These are phyloP conservation scores for Xiphorhynchus elegans DNA, from an alignment of 2,113 vertebrate genomes.

Conservation along the genomic window DNA sequence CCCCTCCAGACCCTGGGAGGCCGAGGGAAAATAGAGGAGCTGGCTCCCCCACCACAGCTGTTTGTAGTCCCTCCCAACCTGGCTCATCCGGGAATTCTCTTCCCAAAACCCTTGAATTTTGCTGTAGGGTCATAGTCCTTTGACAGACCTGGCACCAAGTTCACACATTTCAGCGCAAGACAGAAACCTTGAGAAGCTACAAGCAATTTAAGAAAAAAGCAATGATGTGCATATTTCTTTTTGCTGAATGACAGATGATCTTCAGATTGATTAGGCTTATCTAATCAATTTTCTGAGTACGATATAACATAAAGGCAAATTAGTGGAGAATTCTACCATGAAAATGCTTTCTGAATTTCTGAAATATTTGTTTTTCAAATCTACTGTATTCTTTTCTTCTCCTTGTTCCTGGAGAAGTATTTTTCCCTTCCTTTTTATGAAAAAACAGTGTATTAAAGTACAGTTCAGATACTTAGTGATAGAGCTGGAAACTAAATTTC, in stretches of 20 bases:
- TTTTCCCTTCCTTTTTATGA: neutral
- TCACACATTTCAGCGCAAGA: neutral
- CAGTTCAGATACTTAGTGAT: neutral
- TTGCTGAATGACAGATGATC: neutral
- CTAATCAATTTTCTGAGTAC: neutral
- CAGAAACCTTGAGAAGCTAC: neutral
- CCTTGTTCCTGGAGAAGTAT: neutral
- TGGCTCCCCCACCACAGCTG: too few relatives aligned
- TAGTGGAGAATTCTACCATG: neutral
- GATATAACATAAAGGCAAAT: neutral
- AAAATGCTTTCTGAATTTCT: neutral
- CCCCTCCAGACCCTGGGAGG: too few relatives aligned
- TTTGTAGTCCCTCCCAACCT: neutral
- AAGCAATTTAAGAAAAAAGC: neutral
- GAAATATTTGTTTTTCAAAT: neutral
- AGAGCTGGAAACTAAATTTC: neutral
- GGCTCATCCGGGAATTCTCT: accelerated
- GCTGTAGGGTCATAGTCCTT: neutral
- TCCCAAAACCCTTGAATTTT: neutral
- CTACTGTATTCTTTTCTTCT: neutral
- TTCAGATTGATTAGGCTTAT: neutral
- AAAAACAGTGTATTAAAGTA: neutral
- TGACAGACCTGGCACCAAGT: neutral
- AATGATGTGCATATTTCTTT: neutral
- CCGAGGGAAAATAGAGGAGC: too few relatives aligned